Percentiles rank a stretch among this genome's conserved stretches.
Conservation (phyloP, 2,888 invertebrate species). For the Campoplex capitator region DNA sequence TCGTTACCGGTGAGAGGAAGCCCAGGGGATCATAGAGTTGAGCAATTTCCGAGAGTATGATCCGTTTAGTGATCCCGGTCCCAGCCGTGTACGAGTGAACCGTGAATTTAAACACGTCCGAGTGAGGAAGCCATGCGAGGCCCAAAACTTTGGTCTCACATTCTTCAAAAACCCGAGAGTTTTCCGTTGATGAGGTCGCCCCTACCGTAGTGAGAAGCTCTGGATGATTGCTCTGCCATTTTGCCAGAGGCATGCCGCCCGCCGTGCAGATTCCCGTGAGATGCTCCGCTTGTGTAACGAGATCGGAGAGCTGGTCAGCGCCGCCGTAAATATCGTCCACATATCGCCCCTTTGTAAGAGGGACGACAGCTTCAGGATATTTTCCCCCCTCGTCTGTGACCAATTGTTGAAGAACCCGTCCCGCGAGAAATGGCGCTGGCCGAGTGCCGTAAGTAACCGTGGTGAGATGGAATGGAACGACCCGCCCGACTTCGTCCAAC, state of each 20-base stretch:
- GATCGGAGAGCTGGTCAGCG: constrained; percentile 27
- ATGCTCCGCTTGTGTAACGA: not conserved
- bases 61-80: not conserved
- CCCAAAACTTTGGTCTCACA: not conserved
- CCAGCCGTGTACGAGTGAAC: no score
- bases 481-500: not conserved
- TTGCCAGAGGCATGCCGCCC: constrained; percentile 54
- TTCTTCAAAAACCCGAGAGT: constrained; percentile 40
- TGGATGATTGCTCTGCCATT: constrained; percentile 43
- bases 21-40: constrained; percentile 12
- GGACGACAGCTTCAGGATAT: no score
- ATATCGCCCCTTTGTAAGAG: constrained; percentile 51
- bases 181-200: not conserved
- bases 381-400: no score
- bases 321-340: constrained; percentile 66
- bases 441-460: constrained; percentile 55
- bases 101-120: not conserved
- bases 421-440: constrained; percentile 60
- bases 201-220: not conserved
- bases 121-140: not conserved
- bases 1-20: not conserved
- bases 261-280: constrained; percentile 26
- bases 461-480: constrained; percentile 41
- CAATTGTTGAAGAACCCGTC: not conserved
- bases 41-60: constrained; percentile 1